These are phyloP conservation scores for Drosophila mojavensis DNA, from an alignment of 1,140 invertebrate genomes.

Conservation along the genomic window DNA sequence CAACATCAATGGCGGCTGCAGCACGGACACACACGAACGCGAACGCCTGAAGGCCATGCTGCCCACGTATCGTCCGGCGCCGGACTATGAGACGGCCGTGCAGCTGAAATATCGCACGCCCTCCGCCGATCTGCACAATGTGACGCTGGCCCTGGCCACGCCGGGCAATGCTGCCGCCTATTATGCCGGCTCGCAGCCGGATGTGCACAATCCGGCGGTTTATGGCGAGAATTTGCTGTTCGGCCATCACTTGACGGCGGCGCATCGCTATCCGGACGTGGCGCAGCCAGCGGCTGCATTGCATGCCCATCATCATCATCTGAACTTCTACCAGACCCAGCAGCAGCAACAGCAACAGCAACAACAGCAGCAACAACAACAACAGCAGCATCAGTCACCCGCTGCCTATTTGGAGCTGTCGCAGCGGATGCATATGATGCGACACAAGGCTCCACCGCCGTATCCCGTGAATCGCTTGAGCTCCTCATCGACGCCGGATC, in stretches of 20 bases:
- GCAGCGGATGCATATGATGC: slow-evolving; percentile 87
- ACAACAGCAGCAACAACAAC: slow-evolving; percentile 23
- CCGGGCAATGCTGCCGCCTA: slow-evolving; percentile 58
- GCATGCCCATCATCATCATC: slow-evolving; percentile 70
- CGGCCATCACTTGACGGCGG: slow-evolving; percentile 64
- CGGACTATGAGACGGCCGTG: slow-evolving; percentile 97
- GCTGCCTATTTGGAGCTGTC: slow-evolving; percentile 68
- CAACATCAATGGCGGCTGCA: slow-evolving; percentile 52
- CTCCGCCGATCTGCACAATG: slow-evolving; percentile 81
- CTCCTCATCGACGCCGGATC: slow-evolving; percentile 92
- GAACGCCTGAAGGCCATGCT: slow-evolving; percentile 87
- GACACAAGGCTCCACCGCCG: slow-evolving; percentile 92
- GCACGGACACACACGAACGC: slow-evolving; percentile 59
- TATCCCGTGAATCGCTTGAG: slow-evolving; percentile 90
- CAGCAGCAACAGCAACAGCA: slow-evolving; percentile 56
- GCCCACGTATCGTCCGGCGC: slow-evolving; percentile 95
- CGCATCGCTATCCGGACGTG: slow-evolving; percentile 86
- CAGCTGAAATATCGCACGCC: slow-evolving; percentile 90
- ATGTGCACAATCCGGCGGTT: slow-evolving; percentile 70
- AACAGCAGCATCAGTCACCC: slow-evolving; percentile 27
- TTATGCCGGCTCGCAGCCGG: slow-evolving; percentile 79
- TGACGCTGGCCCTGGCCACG: slow-evolving; percentile 58
- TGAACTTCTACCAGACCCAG: slow-evolving; percentile 65
- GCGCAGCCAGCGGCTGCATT: slow-evolving; percentile 85
- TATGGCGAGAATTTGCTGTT: slow-evolving; percentile 66